Percentiles rank a stretch among this genome's conserved stretches.
Conservation (phyloP, 2,888 invertebrate genomes). For the Gasteruption jaculator region DNA sequence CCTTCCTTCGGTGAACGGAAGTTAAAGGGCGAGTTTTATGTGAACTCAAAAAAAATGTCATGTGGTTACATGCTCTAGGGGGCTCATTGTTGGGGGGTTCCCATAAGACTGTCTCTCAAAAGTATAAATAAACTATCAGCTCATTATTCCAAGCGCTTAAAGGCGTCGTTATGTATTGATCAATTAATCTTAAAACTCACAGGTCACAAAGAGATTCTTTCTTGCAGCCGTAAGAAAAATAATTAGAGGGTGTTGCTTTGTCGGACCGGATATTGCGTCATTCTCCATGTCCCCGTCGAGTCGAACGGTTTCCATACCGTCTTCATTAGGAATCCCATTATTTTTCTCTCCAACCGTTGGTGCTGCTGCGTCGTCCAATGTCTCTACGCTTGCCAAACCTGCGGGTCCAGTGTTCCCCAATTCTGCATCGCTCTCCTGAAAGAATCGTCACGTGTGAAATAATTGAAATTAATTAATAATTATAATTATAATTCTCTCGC, state of each 20-base stretch:
- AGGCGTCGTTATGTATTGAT: too few species aligned
- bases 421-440: constrained; percentile 52
- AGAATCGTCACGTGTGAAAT: background rate
- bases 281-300: constrained; percentile 55
- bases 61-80: too few species aligned
- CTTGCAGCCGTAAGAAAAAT: constrained; percentile 35
- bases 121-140: constrained; percentile 31
- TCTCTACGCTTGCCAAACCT: constrained; percentile 77
- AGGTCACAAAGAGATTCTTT: constrained; percentile 62
- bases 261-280: constrained; percentile 42
- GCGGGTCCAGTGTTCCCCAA: constrained; percentile 59
- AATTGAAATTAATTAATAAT: background rate
- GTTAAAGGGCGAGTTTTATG: too few species aligned
- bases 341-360: too few species aligned
- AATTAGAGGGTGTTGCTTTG: constrained; percentile 38
- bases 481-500: background rate
- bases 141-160: constrained; percentile 54
- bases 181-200: constrained; percentile 54
- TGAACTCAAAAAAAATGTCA: too few species aligned
- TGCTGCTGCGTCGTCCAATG: constrained; percentile 70
- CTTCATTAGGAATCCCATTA: constrained; percentile 56
- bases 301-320: constrained; percentile 72
- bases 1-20: too few species aligned
- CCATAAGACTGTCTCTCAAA: too few species aligned
- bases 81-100: too few species aligned